Conservation (phyloP, 2,113 vertebrate genomes). For the Oncorhynchus nerka region DNA sequence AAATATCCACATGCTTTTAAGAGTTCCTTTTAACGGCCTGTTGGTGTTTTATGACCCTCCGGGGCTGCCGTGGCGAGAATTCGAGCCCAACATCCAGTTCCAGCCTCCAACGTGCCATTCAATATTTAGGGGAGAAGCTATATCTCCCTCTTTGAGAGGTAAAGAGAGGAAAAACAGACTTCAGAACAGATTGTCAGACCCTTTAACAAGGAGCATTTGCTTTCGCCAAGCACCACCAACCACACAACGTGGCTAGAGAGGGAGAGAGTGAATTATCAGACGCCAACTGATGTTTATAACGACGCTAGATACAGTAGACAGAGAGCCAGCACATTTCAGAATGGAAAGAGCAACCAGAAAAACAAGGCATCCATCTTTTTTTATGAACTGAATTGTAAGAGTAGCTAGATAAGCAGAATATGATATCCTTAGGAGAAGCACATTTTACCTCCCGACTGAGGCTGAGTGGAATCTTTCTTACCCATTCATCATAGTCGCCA, state of each 20-base stretch:
- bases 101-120: not conserved
- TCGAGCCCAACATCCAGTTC: not conserved
- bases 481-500: conserved; percentile 5
- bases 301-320: not conserved
- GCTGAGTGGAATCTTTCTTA: conserved; percentile 9
- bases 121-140: not conserved
- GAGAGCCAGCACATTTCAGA: not conserved
- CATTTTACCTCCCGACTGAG: conserved; percentile 28
- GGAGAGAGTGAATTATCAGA: conserved; percentile 7
- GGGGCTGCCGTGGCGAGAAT: not conserved
- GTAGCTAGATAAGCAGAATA: not conserved
- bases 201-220: conserved; percentile 17
- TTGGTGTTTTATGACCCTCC: conserved; percentile 23
- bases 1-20: conserved; percentile 31
- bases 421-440: conserved; percentile 21
- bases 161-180: conserved; percentile 20
- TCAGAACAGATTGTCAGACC: conserved; percentile 2
- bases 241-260: not conserved
- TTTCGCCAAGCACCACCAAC: not conserved
- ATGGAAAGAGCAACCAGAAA: not conserved
- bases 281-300: not conserved
- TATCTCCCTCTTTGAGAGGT: conserved; percentile 8
- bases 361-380: not conserved
- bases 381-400: not conserved
- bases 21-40: conserved; percentile 8